These are phyloP conservation scores for Amphiduros pacificus DNA, from an alignment of 2,888 invertebrate species.

Conservation along the genomic window DNA sequence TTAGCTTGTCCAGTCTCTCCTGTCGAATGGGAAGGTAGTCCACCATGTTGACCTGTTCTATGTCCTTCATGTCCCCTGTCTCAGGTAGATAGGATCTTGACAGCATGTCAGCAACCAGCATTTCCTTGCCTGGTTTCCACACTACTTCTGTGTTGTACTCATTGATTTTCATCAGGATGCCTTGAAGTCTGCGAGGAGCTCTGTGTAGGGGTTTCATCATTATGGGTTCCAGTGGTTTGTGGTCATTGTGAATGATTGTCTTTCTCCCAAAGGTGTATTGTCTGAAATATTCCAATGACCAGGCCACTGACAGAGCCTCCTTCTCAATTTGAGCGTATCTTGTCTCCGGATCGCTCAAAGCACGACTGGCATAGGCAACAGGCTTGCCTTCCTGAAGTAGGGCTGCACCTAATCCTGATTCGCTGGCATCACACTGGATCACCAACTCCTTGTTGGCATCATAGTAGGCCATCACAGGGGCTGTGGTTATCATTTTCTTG, in stretches of 20 bases:
- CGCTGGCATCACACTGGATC: too few relatives aligned
- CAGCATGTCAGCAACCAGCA: conserved; percentile 30
- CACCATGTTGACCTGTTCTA: too few relatives aligned
- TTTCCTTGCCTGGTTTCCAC: conserved; percentile 22
- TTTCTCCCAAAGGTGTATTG: conserved; percentile 49
- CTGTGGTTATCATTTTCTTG: too few relatives aligned
- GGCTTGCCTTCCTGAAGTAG: conserved; percentile 45
- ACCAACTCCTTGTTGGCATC: too few relatives aligned
- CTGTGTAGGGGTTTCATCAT: conserved; percentile 40
- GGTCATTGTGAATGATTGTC: conserved; percentile 49
- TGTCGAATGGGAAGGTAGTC: too few relatives aligned
- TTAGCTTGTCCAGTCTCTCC: background rate
- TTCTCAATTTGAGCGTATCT: conserved; percentile 51
- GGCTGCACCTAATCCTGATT: conserved; percentile 23
- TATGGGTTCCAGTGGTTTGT: conserved; percentile 55
- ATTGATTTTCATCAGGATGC: conserved; percentile 30
- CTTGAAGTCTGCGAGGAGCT: conserved; percentile 37
- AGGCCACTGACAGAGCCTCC: conserved; percentile 50
- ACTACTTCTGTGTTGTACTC: conserved; percentile 6
- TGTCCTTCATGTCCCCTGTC: too few relatives aligned
- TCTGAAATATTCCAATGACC: conserved; percentile 52
- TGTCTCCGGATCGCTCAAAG: conserved; percentile 53
- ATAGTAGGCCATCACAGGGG: too few relatives aligned
- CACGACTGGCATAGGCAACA: conserved; percentile 54
- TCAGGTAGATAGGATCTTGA: conserved; percentile 22